phyloP scores from a whole-genome alignment of 2,113 vertebrate species.

The Antigone vipio region DNA sequence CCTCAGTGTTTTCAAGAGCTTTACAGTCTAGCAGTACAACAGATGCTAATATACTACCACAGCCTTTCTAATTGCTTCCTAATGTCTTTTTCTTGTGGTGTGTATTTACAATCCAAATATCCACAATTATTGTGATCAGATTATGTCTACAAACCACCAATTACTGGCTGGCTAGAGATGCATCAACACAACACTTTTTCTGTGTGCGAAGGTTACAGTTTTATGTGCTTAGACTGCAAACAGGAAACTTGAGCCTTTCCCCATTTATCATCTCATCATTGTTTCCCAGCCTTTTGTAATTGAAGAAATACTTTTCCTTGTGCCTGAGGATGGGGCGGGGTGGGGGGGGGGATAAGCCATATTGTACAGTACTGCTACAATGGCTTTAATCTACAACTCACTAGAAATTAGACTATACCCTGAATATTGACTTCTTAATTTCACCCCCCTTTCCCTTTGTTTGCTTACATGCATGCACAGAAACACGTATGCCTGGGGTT shows the following conservation, averaged over 20 bases:
- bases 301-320: neutral
- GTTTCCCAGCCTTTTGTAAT: neutral
- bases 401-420: neutral
- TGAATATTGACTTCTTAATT: neutral
- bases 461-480: accelerated
- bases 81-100: neutral
- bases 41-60: neutral
- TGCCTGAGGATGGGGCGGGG: neutral
- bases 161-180: neutral
- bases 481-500: neutral
- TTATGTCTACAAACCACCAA: neutral
- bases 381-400: neutral
- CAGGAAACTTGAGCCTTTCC: neutral
- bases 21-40: neutral
- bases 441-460: neutral
- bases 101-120: slow-evolving; percentile 18
- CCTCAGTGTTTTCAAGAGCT: neutral
- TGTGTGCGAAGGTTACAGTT: neutral
- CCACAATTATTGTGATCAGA: slow-evolving; percentile 5
- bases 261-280: neutral
- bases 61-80: slow-evolving; percentile 28
- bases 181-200: neutral
- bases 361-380: neutral
- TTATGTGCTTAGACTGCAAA: neutral
- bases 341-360: neutral